A percentile compares a stretch with the other conserved stretches of the same genome.
These are phyloP conservation scores for Thinocorus orbignyianus DNA, from an alignment of 2,113 vertebrate species.

Conservation along the genomic window DNA sequence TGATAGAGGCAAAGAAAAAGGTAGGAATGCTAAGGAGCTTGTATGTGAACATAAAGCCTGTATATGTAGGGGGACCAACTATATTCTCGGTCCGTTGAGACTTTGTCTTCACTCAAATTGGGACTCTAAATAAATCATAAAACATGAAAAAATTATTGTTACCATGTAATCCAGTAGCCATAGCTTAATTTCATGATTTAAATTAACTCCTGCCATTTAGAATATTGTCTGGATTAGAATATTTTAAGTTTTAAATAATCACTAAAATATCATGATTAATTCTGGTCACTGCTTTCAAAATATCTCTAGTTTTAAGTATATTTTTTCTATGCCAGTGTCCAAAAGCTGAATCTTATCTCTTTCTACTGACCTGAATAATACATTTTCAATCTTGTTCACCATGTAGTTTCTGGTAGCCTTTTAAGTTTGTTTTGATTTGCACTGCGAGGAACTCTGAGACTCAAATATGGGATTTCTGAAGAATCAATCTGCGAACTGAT, in stretches of 20 bases:
- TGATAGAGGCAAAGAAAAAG: not conserved
- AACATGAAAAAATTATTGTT: not conserved
- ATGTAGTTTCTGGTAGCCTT: slow-evolving; percentile 3
- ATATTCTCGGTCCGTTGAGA: not conserved
- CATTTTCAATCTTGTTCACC: slow-evolving; percentile 15
- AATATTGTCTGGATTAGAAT: not conserved
- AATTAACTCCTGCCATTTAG: not conserved
- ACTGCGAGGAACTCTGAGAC: not conserved
- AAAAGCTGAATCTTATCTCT: not conserved
- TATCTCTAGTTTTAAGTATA: not conserved
- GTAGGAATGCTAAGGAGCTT: not conserved
- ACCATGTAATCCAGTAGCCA: not conserved
- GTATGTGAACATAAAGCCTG: not conserved
- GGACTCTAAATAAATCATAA: not conserved
- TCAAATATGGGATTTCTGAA: slow-evolving; percentile 7
- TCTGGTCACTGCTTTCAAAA: not conserved
- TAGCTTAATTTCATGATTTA: not conserved
- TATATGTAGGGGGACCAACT: accelerated
- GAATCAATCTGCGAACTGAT: not conserved
- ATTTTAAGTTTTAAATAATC: not conserved
- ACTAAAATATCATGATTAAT: not conserved
- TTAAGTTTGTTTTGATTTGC: slow-evolving; percentile 58
- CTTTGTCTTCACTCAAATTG: not conserved
- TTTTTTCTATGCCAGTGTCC: not conserved
- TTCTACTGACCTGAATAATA: not conserved